Evolutionary conservation across 2,888 invertebrate species (phyloP).

Genomic region (Ormia ochracea): DNA sequence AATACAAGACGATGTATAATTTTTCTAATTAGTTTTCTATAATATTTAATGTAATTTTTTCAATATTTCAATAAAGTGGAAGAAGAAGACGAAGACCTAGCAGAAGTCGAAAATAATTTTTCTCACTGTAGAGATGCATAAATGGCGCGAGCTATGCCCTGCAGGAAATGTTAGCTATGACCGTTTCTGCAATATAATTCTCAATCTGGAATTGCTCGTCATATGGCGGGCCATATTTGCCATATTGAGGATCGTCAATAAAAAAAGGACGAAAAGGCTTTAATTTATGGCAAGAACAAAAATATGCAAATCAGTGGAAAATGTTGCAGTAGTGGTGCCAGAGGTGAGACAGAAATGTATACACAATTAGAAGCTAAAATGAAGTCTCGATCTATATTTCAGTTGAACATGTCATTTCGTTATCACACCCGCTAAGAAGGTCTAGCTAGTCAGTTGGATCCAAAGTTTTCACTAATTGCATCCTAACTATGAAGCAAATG

Average conservation of each 20-base stretch:
- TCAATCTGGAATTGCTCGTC: slow-evolving; percentile 82
- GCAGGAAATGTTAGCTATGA: slow-evolving; percentile 79
- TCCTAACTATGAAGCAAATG: neutral
- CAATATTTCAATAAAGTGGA: too few species aligned
- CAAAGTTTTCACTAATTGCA: neutral
- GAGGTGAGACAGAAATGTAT: slow-evolving; percentile 46
- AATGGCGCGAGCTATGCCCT: slow-evolving; percentile 82
- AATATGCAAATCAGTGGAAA: slow-evolving; percentile 16
- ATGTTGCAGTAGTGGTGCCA: slow-evolving; percentile 8
- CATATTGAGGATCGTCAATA: slow-evolving; percentile 82
- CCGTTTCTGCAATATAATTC: slow-evolving; percentile 80
- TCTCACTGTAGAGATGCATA: slow-evolving; percentile 78
- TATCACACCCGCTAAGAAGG: slow-evolving; percentile 51
- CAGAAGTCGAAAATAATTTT: too few species aligned
- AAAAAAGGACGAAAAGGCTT: slow-evolving; percentile 73
- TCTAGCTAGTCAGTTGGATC: neutral
- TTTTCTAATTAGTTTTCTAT: too few species aligned
- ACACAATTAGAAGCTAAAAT: slow-evolving; percentile 56
- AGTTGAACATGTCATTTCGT: slow-evolving; percentile 63
- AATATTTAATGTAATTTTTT: too few species aligned
- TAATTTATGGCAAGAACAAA: slow-evolving; percentile 64
- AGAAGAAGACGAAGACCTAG: too few species aligned
- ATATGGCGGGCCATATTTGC: slow-evolving; percentile 82
- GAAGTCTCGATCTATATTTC: slow-evolving; percentile 56
- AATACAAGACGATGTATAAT: too few species aligned